Percentiles rank a stretch among this genome's conserved stretches.
These are phyloP conservation scores for Spheniscus mendiculus DNA, from an alignment of 2,113 vertebrate species.

Conservation along the genomic window DNA sequence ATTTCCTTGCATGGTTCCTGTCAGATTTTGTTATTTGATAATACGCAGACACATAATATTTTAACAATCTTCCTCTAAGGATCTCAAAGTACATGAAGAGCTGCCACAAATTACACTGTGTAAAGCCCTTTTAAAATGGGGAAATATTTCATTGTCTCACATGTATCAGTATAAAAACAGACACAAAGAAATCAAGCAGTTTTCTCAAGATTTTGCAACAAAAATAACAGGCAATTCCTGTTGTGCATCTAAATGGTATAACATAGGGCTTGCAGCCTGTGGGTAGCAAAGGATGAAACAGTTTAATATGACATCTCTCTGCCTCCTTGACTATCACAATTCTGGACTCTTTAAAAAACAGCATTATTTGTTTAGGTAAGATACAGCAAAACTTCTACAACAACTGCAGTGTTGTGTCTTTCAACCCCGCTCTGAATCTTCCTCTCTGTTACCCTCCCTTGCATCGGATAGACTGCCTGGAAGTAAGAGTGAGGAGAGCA, in stretches of 20 bases:
- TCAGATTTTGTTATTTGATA: slow-evolving; percentile 4
- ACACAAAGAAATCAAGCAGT: neutral
- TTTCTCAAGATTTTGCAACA: neutral
- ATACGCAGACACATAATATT: neutral
- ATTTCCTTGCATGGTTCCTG: neutral
- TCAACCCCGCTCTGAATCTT: neutral
- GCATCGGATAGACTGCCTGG: neutral
- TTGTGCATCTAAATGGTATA: neutral
- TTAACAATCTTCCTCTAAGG: neutral
- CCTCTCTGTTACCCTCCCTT: neutral
- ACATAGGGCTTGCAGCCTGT: neutral
- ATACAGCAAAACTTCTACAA: neutral
- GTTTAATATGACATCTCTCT: neutral
- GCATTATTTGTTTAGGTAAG: neutral
- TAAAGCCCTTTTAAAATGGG: neutral
- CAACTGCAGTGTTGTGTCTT: neutral
- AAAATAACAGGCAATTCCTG: neutral
- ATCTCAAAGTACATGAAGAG: neutral
- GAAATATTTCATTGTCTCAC: neutral
- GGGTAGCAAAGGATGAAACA: neutral
- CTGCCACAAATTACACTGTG: neutral
- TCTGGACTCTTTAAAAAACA: neutral
- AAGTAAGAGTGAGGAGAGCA: neutral
- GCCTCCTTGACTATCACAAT: neutral
- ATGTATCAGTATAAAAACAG: neutral